Evolutionary conservation across 1,140 invertebrate genomes (phyloP), one percentile per base, ranked within the genome.

Genomic region (Papilio dardanus): DNA sequence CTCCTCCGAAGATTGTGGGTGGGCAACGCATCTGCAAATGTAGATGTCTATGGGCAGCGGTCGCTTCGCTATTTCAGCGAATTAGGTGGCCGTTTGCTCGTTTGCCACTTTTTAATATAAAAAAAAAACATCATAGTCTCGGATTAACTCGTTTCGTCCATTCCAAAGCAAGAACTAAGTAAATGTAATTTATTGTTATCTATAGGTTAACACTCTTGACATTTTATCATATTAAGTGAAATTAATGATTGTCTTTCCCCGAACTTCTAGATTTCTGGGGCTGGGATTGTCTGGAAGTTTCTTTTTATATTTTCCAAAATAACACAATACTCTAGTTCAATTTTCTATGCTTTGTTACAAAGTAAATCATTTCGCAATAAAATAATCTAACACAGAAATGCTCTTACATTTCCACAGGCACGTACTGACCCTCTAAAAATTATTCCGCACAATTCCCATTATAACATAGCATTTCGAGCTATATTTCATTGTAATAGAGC

Each of bases 321-420:
- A 79, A 79, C 78, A 83, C 83, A 88, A 82, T 79, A 76, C 85
- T 81, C 84, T 81, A 76, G 78, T 79, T 78, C 81, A 74, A 77
- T 74, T 73, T 37, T 73, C 75, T 81, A 82, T 80, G 84, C 79
- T 82, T 78, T 77, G 83, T 83, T 81, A 87, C 83, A 86, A 80
- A 80, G 81, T 80, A 84, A 82, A 83, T 85, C 78, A 81, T 81
- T 81, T 81, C 77, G 66, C 88, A 89, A 91, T 91, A 91, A 88
- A 88, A 90, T 92, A 91, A 91, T 91, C 89, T 89, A 90, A 92
- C 91, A 92, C 66, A 78, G 89, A 90, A 92, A 92, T 92, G 91
- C 91, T 92, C 88, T 92, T 84, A 91, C 87, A 88, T 88, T 86
- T 83, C 85, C 78, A 85, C 79, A 73, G 16, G 21, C 79, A 76